Conservation (phyloP, 2,797 vertebrate genomes). For the Hylomyscus alleni region DNA sequence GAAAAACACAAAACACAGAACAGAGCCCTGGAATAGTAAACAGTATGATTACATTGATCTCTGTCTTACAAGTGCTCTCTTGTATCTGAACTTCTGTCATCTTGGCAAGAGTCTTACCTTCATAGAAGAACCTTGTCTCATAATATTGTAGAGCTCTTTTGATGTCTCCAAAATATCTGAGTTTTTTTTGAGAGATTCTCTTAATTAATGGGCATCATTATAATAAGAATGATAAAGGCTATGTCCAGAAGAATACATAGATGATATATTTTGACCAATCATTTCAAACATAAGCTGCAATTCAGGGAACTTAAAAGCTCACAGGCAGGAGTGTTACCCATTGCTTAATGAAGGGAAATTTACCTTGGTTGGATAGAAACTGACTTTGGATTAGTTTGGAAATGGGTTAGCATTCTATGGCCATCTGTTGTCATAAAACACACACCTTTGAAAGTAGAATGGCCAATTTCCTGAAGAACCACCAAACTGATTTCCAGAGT, state of each 20-base stretch:
- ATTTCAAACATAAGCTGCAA: background rate
- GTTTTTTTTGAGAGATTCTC: background rate
- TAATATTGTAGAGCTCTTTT: background rate
- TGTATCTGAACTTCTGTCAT: background rate
- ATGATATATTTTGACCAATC: background rate
- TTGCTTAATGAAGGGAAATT: background rate
- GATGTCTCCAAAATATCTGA: constrained; percentile 4
- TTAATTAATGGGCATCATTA: constrained; percentile 16
- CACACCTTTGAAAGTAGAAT: background rate
- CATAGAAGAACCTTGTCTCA: background rate
- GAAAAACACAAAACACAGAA: background rate
- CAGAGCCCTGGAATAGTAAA: background rate
- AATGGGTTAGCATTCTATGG: background rate
- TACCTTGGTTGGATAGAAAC: background rate
- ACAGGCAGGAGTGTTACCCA: background rate
- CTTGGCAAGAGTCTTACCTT: background rate
- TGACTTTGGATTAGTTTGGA: constrained; percentile 14
- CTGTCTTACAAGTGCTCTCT: background rate
- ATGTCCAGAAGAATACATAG: constrained; percentile 7
- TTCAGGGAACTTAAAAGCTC: background rate
- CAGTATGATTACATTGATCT: background rate
- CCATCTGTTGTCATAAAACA: background rate
- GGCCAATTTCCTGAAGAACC: background rate
- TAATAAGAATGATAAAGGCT: background rate
- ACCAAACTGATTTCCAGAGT: no score